Evolutionary conservation across 2,113 vertebrate genomes (phyloP).

Genomic region (Typhlomys cinereus): DNA sequence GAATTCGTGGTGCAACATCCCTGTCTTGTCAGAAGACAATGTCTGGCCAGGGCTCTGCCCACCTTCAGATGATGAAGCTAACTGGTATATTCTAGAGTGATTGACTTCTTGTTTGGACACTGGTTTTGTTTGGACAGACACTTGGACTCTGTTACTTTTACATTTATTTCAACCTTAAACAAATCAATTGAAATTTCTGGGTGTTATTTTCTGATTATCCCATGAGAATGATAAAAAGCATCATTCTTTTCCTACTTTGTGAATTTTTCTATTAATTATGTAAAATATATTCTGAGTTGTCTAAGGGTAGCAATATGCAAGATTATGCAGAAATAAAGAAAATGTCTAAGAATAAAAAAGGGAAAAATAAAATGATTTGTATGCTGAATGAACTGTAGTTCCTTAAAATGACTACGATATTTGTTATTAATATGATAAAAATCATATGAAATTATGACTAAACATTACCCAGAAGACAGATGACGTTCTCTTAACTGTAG

Average conservation of each 20-base stretch:
- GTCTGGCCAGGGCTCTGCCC: no score
- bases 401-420: constrained; percentile 27
- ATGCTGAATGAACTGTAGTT: background rate
- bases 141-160: constrained; percentile 11
- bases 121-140: background rate
- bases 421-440: background rate
- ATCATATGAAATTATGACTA: background rate
- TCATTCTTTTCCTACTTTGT: constrained; percentile 10
- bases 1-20: no score
- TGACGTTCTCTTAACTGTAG: constrained; percentile 36
- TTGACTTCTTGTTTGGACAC: background rate
- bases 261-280: constrained; percentile 20
- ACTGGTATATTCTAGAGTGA: background rate
- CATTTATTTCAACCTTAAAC: constrained; percentile 33
- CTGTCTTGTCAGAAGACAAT: no score
- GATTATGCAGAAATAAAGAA: background rate
- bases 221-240: constrained; percentile 22
- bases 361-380: background rate
- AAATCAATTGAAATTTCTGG: constrained; percentile 37
- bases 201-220: background rate
- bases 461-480: constrained; percentile 14
- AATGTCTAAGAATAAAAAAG: constrained; percentile 27
- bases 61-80: no score
- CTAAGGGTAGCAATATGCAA: background rate
- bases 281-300: background rate